Evolutionary conservation across 2,797 vertebrate species (phyloP), one percentile per base, ranked within the genome.

Genomic region (Lophura swinhoii): DNA sequence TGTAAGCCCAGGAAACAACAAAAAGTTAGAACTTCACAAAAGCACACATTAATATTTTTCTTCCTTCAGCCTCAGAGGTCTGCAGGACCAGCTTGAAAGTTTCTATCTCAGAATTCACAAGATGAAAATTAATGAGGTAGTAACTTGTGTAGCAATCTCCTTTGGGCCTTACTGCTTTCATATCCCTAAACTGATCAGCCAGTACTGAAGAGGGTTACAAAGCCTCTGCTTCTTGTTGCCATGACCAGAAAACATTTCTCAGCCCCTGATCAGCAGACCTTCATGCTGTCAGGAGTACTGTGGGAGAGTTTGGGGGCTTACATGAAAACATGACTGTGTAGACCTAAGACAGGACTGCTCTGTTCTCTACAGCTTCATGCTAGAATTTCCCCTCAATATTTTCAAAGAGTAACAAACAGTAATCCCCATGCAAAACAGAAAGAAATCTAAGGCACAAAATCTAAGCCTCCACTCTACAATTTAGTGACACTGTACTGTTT

Each of bases 1-100:
- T 99, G 75, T 18, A 83, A 91, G 79, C 51, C 83, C 76, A 15
- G 29, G 59, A 85, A 75, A 93, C 39, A 95, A 92, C 11, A 84
- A 68, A 46, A 73, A 59, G 71, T 96, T 77, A 96, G 84, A 46
- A 83, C 60, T 83, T 49, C 12, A 76, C 44, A 56, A 80, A 48
- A 28, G 2, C 17, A 62, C 9, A 31, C 5, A n/a, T 56, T 26
- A 21, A 67, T 20, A 9, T 49, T 84, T 91, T 74, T 28, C n/a
- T 31, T 72, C 44, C 41, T 86, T 53, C 64, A 90, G 20, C 37
- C 63, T 53, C 49, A 56, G n/a, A 73, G 37, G 23, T 71, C 21
- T 48, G 68, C 80, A 79, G 68, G 70, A 84, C 56, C 62, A 77
- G 48, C 71, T n/a, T 24, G 7, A 41, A 39, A 28, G 59, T 63